Base-by-base conservation (phyloP, 2,113 vertebrate species). In the Neotragus moschatus region DNA sequence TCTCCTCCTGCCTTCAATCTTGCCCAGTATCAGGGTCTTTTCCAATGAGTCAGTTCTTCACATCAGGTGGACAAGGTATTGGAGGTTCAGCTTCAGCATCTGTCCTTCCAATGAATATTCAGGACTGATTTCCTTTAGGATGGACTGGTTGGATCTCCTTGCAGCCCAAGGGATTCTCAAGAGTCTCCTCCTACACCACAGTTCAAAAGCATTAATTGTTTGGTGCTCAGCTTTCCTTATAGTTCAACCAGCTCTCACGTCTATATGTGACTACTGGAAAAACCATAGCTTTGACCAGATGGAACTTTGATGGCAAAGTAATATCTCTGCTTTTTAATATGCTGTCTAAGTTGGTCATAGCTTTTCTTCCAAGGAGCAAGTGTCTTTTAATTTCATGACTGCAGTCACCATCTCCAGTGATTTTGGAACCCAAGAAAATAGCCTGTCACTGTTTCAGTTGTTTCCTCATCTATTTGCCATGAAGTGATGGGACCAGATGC, bases 221-320 rank as follows among this genome's bases (percentile, higher is more conserved):
- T 1, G 0, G 63, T 23, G 9, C 4, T 70, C n/a, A 70, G n/a
- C 63, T 36, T 70, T 70, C n/a, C 0, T 70, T 12, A 12, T 23
- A 21, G n/a, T 70, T 9, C 63, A 70, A 36, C 63, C 17, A 36
- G 21, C n/a, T 70, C n/a, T 70, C 63, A 70, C 4, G 3, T 70
- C 63, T 9, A 70, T 23, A 36, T 19, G 23, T 36, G 63, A 70
- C n/a, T 12, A 36, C n/a, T 70, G n/a, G 63, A 36, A 70, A 70
- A 36, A 70, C 63, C 63, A 70, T 21, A 36, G 19, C n/a, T 6
- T 70, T 70, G 63, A 70, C 63, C 36, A 70, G n/a, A 36, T 70
- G n/a, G 63, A 70, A 5, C 17, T 36, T 70, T 23, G 2, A 21
- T 36, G 19, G 17, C 17, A 21, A 36, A 70, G 63, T 21, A 70